Evolutionary conservation across 2,888 invertebrate genomes (phyloP).

Genomic region (Pardosa pseudoannulata): DNA sequence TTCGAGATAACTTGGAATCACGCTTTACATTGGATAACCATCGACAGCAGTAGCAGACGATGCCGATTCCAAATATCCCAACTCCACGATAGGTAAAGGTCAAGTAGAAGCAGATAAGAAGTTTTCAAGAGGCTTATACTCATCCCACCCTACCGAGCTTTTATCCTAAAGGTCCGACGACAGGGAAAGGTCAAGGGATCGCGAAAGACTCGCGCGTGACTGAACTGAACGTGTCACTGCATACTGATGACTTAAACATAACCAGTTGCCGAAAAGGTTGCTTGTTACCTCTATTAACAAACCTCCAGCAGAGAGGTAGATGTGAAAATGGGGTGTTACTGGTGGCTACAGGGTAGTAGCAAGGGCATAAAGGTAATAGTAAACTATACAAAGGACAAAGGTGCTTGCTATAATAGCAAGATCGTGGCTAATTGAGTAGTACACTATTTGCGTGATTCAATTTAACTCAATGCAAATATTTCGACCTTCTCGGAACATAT

Average conservation of each 20-base stretch:
- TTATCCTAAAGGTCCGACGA: constrained; percentile 22
- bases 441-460: no score
- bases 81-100: neutral
- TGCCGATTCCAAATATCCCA: neutral
- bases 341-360: neutral
- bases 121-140: neutral
- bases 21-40: neutral
- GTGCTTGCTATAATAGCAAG: neutral
- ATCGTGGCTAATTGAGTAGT: neutral
- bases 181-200: constrained; percentile 39
- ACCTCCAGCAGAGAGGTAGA: neutral
- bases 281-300: neutral
- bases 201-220: constrained; percentile 44
- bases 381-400: neutral
- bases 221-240: constrained; percentile 43
- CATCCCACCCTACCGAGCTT: neutral
- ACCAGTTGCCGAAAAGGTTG: neutral
- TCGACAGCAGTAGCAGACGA: neutral
- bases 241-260: constrained; percentile 46
- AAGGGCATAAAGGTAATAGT: neutral
- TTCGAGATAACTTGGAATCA: neutral
- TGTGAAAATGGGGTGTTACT: constrained; percentile 32
- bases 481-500: no score
- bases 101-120: neutral
- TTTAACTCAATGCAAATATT: no score